Evolutionary conservation across 2,113 vertebrate species (phyloP), one percentile per base, ranked within the genome.

Genomic region (Perccottus glenii): DNA sequence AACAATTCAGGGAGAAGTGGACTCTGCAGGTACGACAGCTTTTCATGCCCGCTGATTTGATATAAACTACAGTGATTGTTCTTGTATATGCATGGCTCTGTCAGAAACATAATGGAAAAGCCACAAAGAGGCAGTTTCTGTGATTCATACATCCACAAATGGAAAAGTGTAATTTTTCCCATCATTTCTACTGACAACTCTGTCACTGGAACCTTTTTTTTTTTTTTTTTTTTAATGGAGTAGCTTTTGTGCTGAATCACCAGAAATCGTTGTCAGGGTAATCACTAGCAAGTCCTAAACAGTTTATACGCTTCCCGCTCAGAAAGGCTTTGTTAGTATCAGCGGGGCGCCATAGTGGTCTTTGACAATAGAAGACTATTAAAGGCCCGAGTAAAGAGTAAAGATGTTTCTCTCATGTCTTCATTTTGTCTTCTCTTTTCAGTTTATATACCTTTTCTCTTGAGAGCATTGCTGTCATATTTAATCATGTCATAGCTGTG

Each of bases 401-500:
- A 27, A 27, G 3, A 27, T 56, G n/a, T 58, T 8, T 36, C 5
- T 53, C n/a, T 11, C 15, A 45, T 48, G 7, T 19, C 11, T 27
- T 27, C 19, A 14, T 6, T 32, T 42, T 52, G n/a, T 9, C 10
- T 27, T 32, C 40, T 9, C 56, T 40, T 11, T 42, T 42, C 12
- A 58, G 69, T 45, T 51, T 36, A 59, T 36, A 32, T 27, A 27
- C 19, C 50, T 36, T 1, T 69, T 73, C 70, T 71, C 51, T 48
- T 5, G 16, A 52, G 73, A 50, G 63, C 11, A 8, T 4, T 0
- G 19, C 70, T 72, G 82, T 73, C 75, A 75, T 46, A 57, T 67
- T 59, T 52, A 16, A 75, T 73, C 77, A 63, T 74, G 63, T 74
- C 80, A 59, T 4, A 11, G 62, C 11, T 53, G 56, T 47, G 35